phyloP scores from a whole-genome alignment of 2,888 invertebrate genomes.

The Tiphia femorata region DNA sequence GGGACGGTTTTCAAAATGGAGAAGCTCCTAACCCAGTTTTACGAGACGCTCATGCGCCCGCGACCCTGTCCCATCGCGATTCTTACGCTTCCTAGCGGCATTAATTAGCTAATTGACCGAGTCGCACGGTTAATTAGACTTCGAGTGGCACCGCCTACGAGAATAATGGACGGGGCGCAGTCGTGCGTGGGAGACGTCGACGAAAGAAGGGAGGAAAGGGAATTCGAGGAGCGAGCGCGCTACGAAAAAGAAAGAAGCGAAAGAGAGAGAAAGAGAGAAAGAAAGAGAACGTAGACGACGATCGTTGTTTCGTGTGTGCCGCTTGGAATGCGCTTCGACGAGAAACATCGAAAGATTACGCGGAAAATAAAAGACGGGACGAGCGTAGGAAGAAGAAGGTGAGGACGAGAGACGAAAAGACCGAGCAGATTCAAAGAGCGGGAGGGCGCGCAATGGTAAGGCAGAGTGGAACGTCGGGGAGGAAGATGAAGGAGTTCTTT shows the following conservation, averaged over 20 bases:
- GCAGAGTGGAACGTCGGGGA: slow-evolving; percentile 16
- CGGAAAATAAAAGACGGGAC: too few species aligned
- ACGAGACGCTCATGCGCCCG: slow-evolving; percentile 8
- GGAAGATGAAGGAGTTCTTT: slow-evolving; percentile 27
- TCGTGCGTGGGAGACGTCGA: slow-evolving; percentile 19
- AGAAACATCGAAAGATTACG: slow-evolving; percentile 1
- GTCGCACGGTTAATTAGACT: slow-evolving; percentile 43
- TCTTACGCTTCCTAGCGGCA: slow-evolving; percentile 30
- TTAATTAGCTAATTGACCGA: slow-evolving; percentile 57
- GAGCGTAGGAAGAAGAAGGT: slow-evolving; percentile 6
- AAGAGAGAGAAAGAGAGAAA: background rate
- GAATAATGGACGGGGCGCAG: slow-evolving; percentile 31
- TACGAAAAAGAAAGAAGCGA: slow-evolving; percentile 2
- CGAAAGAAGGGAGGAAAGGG: background rate
- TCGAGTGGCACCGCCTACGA: slow-evolving; percentile 23
- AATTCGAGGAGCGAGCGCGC: slow-evolving; percentile 3
- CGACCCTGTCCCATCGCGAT: slow-evolving; percentile 18
- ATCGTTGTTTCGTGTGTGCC: too few species aligned
- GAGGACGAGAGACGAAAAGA: slow-evolving; percentile 5
- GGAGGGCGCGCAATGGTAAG: slow-evolving; percentile 15
- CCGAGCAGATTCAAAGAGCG: too few species aligned
- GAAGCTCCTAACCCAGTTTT: slow-evolving; percentile 36
- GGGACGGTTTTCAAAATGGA: slow-evolving; percentile 7
- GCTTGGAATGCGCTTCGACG: background rate
- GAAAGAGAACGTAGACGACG: background rate